These are phyloP conservation scores for Amphipoea oculea DNA, from an alignment of 2,888 invertebrate species.

Conservation along the genomic window DNA sequence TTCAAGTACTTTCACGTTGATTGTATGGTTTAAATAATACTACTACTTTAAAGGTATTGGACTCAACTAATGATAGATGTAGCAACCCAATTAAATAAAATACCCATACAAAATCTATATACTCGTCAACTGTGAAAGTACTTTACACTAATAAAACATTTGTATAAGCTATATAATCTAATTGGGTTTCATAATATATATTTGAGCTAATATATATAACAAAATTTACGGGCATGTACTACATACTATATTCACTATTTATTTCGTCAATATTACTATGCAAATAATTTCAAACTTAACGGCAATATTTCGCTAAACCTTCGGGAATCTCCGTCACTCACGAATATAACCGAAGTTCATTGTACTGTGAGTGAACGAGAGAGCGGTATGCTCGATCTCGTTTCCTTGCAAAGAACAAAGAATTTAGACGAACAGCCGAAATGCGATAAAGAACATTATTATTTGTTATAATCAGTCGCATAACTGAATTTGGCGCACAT, in stretches of 20 bases:
- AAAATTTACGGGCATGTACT: conserved; percentile 40
- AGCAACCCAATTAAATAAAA: conserved; percentile 25
- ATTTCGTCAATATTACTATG: conserved; percentile 48
- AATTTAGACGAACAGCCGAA: conserved; percentile 54
- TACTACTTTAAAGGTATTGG: conserved; percentile 18
- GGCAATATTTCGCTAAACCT: conserved; percentile 47
- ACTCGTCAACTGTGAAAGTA: conserved; percentile 52
- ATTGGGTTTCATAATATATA: conserved; percentile 51
- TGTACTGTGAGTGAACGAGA: conserved; percentile 36
- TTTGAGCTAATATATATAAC: conserved; percentile 60
- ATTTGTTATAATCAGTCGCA: conserved; percentile 32
- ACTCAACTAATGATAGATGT: conserved; percentile 32
- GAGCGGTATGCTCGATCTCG: conserved; percentile 30
- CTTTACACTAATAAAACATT: conserved; percentile 43
- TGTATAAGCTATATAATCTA: conserved; percentile 49
- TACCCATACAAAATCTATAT: conserved; percentile 44
- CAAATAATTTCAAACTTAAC: conserved; percentile 61
- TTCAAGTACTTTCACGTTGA: conserved; percentile 56
- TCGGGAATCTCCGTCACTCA: conserved; percentile 34
- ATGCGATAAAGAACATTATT: conserved; percentile 27
- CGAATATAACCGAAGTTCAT: conserved; percentile 25
- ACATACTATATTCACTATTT: conserved; percentile 39
- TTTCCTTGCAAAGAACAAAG: conserved; percentile 26
- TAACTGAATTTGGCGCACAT: conserved; percentile 36
- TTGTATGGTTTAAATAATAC: conserved; percentile 32